Evolutionary conservation across 2,888 invertebrate species (phyloP), one percentile per base, ranked within the genome.

Genomic region (Amblyjoppa fuscipennis): DNA sequence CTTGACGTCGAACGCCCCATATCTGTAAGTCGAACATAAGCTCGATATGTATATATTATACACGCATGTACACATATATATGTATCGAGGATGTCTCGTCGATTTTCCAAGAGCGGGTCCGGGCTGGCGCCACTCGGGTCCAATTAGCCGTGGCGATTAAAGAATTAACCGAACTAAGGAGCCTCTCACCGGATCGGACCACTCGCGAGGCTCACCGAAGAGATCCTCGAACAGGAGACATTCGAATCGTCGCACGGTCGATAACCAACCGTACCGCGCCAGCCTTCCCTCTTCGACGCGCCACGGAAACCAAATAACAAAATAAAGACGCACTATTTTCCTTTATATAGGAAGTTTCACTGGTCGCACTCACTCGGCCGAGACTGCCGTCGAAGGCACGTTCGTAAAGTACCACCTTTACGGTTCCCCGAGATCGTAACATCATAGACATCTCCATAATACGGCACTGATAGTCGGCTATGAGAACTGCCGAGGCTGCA

Each of bases 111-210:
- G 66, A 45, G 81, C 74, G 45, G 59, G 51, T 69, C 56, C 89
- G 90, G 84, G 89, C 89, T 91, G 93, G 93, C 93, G 93, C 93
- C 93, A 92, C 92, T 92, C 92, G 91, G 89, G 84, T 91, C 93
- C 93, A 93, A 94, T 93, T 94, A 93, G 93, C 90, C 90, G 89
- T 71, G 89, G 92, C 91, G 92, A 93, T 94, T 93, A 93, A 92
- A 90, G 91, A 92, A 92, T 92, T 92, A 91, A 84, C 80, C 81
- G 88, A 87, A 28, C 61, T 7, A 45, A 45, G 61, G 34, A 64
- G 61, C 31, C 31, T 64, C 61, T 64, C 61, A 64, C 61, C 34
- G 16, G 83, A 86, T 83, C 87, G 89, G 86, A 71, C 76, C 73
- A 81, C 81, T 75, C 61, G 56, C 45, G 38, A 64, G 51, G 20